Percentiles rank a stretch among this genome's conserved stretches.
These are phyloP conservation scores for Muscicapa comitata DNA, from an alignment of 2,797 vertebrate species.

Conservation along the genomic window DNA sequence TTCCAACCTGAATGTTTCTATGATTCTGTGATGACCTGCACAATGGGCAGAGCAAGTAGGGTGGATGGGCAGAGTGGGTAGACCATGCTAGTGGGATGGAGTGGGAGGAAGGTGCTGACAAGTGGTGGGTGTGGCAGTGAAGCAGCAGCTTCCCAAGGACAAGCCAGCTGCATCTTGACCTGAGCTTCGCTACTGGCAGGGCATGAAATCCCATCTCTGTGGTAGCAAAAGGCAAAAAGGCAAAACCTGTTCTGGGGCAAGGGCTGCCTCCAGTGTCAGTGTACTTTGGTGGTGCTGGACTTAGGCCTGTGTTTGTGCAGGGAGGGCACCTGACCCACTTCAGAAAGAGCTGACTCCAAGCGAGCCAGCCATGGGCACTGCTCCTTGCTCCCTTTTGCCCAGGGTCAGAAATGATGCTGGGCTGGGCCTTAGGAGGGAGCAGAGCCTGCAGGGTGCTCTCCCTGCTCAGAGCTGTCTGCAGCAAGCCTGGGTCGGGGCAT, in stretches of 20 bases:
- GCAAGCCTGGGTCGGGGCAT: rapidly evolving
- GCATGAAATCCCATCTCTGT: rapidly evolving
- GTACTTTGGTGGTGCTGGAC: conserved; percentile 19
- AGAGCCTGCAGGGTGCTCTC: background rate
- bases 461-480: background rate
- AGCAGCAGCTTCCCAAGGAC: background rate
- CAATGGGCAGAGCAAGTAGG: background rate
- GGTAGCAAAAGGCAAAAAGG: conserved; percentile 2
- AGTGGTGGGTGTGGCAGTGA: background rate
- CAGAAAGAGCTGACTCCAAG: background rate
- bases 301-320: conserved; percentile 16
- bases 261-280: background rate
- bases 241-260: background rate
- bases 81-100: background rate
- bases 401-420: background rate
- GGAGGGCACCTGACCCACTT: background rate
- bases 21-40: background rate
- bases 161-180: background rate
- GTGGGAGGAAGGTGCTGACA: background rate
- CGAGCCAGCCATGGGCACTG: rapidly evolving
- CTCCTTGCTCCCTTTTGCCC: background rate
- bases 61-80: background rate
- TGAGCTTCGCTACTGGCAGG: rapidly evolving
- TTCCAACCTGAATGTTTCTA: background rate
- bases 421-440: background rate